Base-by-base conservation (phyloP, 2,797 vertebrate genomes). In the Epinephelus coioides region DNA sequence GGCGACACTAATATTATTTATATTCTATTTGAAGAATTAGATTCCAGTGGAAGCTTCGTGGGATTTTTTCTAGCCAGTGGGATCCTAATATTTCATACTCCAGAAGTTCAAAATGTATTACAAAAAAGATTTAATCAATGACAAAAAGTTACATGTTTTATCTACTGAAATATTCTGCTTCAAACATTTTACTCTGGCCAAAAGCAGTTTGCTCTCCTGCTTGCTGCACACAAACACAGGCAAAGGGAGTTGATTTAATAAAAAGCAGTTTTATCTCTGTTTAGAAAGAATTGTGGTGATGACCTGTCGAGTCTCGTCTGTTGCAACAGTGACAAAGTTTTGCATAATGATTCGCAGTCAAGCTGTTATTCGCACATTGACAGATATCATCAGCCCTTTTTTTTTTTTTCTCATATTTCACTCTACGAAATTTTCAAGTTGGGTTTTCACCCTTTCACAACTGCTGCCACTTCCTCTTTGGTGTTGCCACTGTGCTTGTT, bases 381-480 rank as follows among this genome's bases (percentile, higher is more conserved):
- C 25, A 69, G 57, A 82, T 38, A 62, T 23, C 25, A 55, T 43
- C 21, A 25, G 8, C 5, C 13, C 34, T 8, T 18, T 62, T 6
- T 12, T 61, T 62, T 6, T 12, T 61, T 30, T 30, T 30, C 1
- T 5, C 19, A 43, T 70, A 44, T 47, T 50, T 57, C 7, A 6
- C 11, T 30, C 11, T 25, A 1, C 6, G 1, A 10, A 11, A 1
- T n/a, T 44, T 44, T 5, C 54, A 59, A 61, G 12, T 3, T 34
- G 17, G 25, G 17, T 3, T 69, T 78, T 84, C 2, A 51, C 4
- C 12, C 3, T 81, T 56, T 65, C 1, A 25, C 65, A 23, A 27
- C 50, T 59, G 2, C 50, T 89, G 84, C 60, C 78, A 83, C 77
- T 90, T 88, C 81, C 51, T 83, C 46, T 78, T 72, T 56, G 2